Evolutionary conservation across 2,113 vertebrate species (phyloP).

Genomic region (Ranitomeya variabilis): DNA sequence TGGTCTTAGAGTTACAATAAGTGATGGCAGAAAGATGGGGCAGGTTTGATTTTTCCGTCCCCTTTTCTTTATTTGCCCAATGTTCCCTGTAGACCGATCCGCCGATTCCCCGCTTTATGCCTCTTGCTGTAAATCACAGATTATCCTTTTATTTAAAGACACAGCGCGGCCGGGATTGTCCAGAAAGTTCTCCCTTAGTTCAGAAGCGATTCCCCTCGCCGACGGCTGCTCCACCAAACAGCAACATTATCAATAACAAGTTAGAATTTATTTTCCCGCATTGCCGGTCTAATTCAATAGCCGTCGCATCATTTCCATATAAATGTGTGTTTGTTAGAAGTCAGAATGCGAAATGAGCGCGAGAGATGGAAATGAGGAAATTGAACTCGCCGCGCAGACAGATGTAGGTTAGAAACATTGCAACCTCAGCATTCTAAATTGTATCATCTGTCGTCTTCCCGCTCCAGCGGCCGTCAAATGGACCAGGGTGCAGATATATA

Average conservation of each 20-base stretch:
- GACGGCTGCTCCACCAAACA: background rate
- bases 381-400: background rate
- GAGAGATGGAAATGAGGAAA: conserved; percentile 1
- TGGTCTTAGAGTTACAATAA: too few relatives aligned
- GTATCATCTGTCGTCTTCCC: background rate
- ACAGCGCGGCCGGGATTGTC: too few relatives aligned
- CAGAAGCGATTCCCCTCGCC: background rate
- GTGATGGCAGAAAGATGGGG: too few relatives aligned
- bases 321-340: conserved; percentile 31
- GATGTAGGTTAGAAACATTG: conserved; percentile 13
- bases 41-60: too few relatives aligned
- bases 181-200: too few relatives aligned
- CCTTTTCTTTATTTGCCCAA: too few relatives aligned
- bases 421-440: conserved; percentile 9
- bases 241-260: conserved; percentile 44
- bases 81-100: too few relatives aligned
- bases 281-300: conserved; percentile 26
- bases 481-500: too few relatives aligned
- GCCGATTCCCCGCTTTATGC: too few relatives aligned
- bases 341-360: conserved; percentile 18
- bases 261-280: conserved; percentile 22
- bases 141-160: too few relatives aligned
- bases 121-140: too few relatives aligned
- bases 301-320: conserved; percentile 36
- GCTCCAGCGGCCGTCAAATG: too few relatives aligned